These are phyloP conservation scores for Zaprionus camerounensis DNA, from an alignment of 1,140 invertebrate genomes.

Conservation along the genomic window DNA sequence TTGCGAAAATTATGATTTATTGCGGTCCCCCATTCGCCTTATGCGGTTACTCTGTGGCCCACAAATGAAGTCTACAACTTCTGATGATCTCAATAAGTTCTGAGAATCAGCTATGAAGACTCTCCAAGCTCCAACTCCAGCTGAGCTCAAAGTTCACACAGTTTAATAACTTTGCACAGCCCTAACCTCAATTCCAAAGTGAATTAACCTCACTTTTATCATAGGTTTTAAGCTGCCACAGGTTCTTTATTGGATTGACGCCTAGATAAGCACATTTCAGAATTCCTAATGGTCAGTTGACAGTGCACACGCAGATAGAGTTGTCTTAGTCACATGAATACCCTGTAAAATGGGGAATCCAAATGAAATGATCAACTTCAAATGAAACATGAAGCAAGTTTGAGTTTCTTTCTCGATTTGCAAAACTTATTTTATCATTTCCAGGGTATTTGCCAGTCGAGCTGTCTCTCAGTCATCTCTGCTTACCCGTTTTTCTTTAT, in stretches of 20 bases:
- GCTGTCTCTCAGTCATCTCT: not conserved
- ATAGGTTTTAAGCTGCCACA: not conserved
- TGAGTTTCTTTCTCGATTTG: not conserved
- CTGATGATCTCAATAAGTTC: no score
- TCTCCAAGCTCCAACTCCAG: not conserved
- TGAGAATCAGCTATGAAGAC: no score
- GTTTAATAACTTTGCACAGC: not conserved
- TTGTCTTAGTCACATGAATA: conserved; percentile 2
- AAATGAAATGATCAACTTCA: not conserved
- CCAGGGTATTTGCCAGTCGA: conserved; percentile 4
- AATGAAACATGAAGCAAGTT: not conserved
- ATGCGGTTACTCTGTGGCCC: not conserved
- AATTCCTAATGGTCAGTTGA: conserved; percentile 39
- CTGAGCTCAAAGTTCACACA: not conserved
- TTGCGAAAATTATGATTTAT: conserved; percentile 69
- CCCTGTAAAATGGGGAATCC: not conserved
- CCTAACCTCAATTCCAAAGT: conserved; percentile 11
- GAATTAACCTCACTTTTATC: conserved; percentile 25
- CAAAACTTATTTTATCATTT: not conserved
- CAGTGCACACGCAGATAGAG: conserved; percentile 19
- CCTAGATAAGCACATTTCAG: conserved; percentile 32
- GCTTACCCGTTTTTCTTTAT: not conserved
- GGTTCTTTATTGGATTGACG: conserved; percentile 17
- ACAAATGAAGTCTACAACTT: not conserved
- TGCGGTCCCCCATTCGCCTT: conserved; percentile 29